These are phyloP conservation scores for Garra rufa DNA, from an alignment of 2,113 vertebrate species.

Conservation along the genomic window DNA sequence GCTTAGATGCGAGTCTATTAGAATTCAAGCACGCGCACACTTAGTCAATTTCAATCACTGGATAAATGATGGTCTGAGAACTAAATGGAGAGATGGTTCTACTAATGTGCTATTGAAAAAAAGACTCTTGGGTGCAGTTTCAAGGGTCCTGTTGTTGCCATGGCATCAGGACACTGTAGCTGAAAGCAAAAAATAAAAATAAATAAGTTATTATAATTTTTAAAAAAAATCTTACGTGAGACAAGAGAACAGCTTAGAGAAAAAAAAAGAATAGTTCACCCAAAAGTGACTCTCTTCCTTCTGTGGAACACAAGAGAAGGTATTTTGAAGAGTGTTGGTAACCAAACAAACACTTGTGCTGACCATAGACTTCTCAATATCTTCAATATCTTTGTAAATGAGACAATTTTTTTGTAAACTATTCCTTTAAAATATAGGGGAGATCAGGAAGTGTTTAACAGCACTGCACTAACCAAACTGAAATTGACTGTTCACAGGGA, in stretches of 20 bases:
- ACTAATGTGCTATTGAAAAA: background rate
- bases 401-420: background rate
- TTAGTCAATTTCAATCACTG: conserved; percentile 39
- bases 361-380: background rate
- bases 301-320: background rate
- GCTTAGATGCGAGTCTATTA: conserved; percentile 21
- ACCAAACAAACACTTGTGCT: background rate
- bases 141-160: conserved; percentile 48
- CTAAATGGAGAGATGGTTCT: conserved; percentile 20
- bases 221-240: background rate
- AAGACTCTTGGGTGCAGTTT: conserved; percentile 13
- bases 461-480: background rate
- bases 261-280: background rate
- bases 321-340: background rate
- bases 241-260: no score
- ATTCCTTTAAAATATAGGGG: background rate
- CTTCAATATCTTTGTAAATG: background rate
- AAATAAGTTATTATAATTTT: background rate
- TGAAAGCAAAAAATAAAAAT: background rate
- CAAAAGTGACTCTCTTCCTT: background rate
- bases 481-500: no score
- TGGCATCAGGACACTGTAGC: conserved; percentile 50
- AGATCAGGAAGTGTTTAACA: background rate
- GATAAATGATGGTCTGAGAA: conserved; percentile 44
- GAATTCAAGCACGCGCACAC: conserved; percentile 43